phyloP scores from a whole-genome alignment of 2,113 vertebrate species.

The Myiagra hebetior region DNA sequence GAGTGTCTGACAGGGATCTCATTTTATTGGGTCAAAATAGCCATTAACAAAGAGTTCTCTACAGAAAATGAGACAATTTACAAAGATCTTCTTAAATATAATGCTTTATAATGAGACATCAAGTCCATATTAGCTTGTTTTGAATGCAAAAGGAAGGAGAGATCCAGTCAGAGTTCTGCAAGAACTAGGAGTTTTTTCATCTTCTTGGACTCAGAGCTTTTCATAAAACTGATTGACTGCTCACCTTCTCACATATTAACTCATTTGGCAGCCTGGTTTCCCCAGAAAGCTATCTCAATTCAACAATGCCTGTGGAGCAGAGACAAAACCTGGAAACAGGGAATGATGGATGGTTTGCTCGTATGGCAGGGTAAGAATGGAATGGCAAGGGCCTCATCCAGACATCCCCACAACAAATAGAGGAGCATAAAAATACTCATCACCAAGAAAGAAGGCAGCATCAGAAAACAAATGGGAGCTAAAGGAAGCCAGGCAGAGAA shows the following conservation, averaged over 20 bases:
- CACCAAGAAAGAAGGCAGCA: neutral
- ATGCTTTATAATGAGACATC: neutral
- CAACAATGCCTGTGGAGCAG: constrained; percentile 17
- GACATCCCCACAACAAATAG: neutral
- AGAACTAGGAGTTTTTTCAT: neutral
- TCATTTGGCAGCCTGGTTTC: constrained; percentile 39
- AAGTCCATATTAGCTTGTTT: neutral
- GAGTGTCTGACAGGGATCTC: neutral
- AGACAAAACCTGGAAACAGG: constrained; percentile 26
- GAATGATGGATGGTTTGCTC: neutral
- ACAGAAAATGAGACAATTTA: neutral
- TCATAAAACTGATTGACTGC: constrained; percentile 21
- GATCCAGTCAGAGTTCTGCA: neutral
- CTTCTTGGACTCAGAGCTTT: neutral
- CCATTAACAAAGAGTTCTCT: neutral
- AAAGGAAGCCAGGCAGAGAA: neutral
- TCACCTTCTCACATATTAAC: constrained; percentile 3
- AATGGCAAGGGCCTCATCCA: constrained; percentile 15
- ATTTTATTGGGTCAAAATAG: constrained; percentile 18
- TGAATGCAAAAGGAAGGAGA: neutral
- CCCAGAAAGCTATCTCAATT: constrained; percentile 33
- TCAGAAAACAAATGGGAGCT: neutral
- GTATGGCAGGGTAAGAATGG: constrained; percentile 3
- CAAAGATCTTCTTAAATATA: neutral
- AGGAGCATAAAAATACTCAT: neutral